phyloP scores from a whole-genome alignment of 2,888 invertebrate species.

The Cynaeus angustus region DNA sequence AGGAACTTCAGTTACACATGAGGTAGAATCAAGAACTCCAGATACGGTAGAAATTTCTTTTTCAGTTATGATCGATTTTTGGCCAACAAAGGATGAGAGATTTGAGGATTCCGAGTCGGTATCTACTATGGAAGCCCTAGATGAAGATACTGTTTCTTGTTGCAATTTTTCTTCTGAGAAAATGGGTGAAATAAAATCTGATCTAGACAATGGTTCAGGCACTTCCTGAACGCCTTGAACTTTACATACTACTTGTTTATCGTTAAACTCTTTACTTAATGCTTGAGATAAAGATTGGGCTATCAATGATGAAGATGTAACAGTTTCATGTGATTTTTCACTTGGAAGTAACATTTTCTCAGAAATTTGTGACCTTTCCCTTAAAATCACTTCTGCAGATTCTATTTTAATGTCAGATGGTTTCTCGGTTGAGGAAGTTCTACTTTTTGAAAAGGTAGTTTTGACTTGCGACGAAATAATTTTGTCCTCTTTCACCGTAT shows the following conservation, averaged over 20 bases:
- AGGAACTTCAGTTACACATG: slow-evolving; percentile 37
- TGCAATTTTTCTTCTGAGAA: slow-evolving; percentile 8
- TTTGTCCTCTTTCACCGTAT: neutral
- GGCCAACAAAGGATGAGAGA: slow-evolving; percentile 26
- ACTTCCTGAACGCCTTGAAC: slow-evolving; percentile 6
- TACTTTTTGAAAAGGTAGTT: too few relatives aligned
- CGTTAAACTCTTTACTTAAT: neutral
- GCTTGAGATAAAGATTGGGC: neutral
- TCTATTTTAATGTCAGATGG: neutral
- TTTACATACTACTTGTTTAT: neutral
- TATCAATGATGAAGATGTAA: too few relatives aligned
- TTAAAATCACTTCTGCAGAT: neutral
- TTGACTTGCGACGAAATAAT: neutral
- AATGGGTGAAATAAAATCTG: slow-evolving; percentile 7
- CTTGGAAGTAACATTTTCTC: neutral
- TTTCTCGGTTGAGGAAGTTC: too few relatives aligned
- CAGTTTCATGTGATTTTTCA: too few relatives aligned
- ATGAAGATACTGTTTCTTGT: slow-evolving; percentile 15
- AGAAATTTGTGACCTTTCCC: neutral
- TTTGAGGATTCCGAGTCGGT: slow-evolving; percentile 35
- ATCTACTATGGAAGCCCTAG: slow-evolving; percentile 27
- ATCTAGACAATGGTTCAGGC: slow-evolving; percentile 5
- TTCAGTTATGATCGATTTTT: neutral
- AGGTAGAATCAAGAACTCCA: slow-evolving; percentile 32
- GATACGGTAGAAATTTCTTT: slow-evolving; percentile 18